phyloP scores from a whole-genome alignment of 1,140 invertebrate genomes.

The Rhynchophorus ferrugineus region DNA sequence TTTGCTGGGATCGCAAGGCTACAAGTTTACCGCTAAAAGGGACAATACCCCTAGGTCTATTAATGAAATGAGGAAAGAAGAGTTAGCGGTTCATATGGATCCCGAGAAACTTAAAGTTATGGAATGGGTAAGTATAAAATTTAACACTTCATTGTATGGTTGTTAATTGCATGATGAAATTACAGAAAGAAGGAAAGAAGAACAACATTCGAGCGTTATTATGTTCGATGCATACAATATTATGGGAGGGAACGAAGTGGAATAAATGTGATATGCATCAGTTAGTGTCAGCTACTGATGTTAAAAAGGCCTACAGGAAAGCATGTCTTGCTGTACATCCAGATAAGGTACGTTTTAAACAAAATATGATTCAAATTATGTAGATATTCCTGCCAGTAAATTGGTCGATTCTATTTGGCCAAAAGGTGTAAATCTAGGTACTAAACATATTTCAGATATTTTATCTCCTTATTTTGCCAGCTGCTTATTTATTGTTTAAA shows the following conservation, averaged over 20 bases:
- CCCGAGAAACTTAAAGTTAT: constrained; percentile 81
- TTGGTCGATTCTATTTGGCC: too few species aligned
- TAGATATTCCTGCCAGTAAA: too few species aligned
- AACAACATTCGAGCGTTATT: constrained; percentile 91
- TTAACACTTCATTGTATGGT: background rate
- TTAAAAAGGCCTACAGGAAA: constrained; percentile 92
- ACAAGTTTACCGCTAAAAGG: constrained; percentile 70
- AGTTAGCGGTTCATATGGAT: constrained; percentile 81
- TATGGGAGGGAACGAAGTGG: constrained; percentile 95
- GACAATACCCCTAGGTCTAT: constrained; percentile 78
- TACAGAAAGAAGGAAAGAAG: constrained; percentile 89
- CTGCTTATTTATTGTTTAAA: too few species aligned
- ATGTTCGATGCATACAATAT: constrained; percentile 85
- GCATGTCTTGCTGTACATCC: constrained; percentile 96
- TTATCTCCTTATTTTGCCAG: too few species aligned
- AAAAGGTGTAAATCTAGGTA: too few species aligned
- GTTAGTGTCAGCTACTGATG: constrained; percentile 80
- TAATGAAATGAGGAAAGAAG: constrained; percentile 86
- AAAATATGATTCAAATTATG: constrained; percentile 22
- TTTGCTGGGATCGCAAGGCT: constrained; percentile 80
- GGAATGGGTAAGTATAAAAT: constrained; percentile 52
- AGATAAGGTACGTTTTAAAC: constrained; percentile 72
- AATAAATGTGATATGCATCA: constrained; percentile 89
- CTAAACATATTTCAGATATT: too few species aligned
- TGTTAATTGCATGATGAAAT: constrained; percentile 19